Base-by-base conservation (phyloP, 2,888 invertebrate genomes). In the Serrognathus titanus region DNA sequence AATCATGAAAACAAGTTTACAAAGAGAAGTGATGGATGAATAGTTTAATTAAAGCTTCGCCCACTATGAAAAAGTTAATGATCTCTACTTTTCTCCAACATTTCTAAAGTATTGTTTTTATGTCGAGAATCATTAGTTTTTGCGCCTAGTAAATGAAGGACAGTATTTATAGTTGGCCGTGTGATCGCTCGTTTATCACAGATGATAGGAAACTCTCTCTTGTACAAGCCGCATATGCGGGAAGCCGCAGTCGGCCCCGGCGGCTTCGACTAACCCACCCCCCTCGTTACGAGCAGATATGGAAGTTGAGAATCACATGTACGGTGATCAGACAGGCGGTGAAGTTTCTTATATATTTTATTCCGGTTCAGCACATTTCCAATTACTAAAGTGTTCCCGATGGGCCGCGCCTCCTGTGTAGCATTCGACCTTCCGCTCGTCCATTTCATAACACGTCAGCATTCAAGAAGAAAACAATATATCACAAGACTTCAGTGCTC, bases 321-420 rank as follows among this genome's bases (percentile, higher is more conserved):
- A 59, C 62, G 60, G 57, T 59, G 64, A 67, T 66, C 67, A 64
- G 65, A 68, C 68, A 69, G 66, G 68, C 71, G 70, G 67, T 64
- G 70, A 69, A 71, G 71, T 74, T 73, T 71, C 72, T 72, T 73
- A 73, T 74, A 72, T 73, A 71, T 73, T 73, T 73, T 72, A 72
- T 75, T 74, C 73, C 72, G 70, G 68, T 69, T 71, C 72, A 70
- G 70, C 68, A 71, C 71, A 69, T 73, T 74, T 75, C 74, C 75
- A 75, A 75, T 74, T 75, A 75, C 71, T 65, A 67, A 71, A 71
- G 70, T 70, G 71, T 70, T 71, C 69, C 66, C 66, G 65, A 66
- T 65, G 66, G 67, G 60, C 62, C 49, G 48, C 51, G 57, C 47
- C 36, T 50, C 40, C 31, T 45, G 48, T 52, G 59, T 53, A 64